phyloP scores from a whole-genome alignment of 2,113 vertebrate species.

The Phalacrocorax carbo region DNA sequence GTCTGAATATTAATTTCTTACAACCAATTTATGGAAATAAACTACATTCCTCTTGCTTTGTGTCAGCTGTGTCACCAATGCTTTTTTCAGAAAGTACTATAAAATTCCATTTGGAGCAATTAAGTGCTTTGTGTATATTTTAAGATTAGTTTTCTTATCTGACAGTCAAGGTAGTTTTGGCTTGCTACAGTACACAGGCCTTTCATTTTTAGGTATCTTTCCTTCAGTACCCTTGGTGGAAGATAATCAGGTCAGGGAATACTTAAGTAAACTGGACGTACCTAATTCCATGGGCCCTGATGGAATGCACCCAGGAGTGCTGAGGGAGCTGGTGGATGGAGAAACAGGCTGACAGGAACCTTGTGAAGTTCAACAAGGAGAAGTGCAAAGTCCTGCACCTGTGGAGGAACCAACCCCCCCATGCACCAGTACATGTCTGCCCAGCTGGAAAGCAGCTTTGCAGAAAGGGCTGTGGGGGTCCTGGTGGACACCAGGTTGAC shows the following conservation, averaged over 20 bases:
- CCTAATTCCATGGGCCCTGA: not conserved
- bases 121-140: not conserved
- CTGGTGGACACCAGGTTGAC: not conserved
- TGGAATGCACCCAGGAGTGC: not conserved
- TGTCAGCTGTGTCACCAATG: not conserved
- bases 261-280: not conserved
- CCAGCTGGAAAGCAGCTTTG: not conserved
- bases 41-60: not conserved
- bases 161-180: not conserved
- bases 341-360: not conserved
- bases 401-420: not conserved
- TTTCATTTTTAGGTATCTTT: not conserved
- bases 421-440: not conserved
- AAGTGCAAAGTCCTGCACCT: not conserved
- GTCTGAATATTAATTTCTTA: not conserved
- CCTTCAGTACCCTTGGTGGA: not conserved
- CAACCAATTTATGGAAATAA: not conserved
- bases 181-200: not conserved
- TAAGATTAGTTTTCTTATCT: not conserved
- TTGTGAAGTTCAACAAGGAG: not conserved
- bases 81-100: not conserved
- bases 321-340: not conserved
- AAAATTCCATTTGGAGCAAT: not conserved
- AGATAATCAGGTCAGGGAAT: not conserved
- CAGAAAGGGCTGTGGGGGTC: not conserved